Conservation (phyloP, 2,113 vertebrate species). For the Caracal caracal region DNA sequence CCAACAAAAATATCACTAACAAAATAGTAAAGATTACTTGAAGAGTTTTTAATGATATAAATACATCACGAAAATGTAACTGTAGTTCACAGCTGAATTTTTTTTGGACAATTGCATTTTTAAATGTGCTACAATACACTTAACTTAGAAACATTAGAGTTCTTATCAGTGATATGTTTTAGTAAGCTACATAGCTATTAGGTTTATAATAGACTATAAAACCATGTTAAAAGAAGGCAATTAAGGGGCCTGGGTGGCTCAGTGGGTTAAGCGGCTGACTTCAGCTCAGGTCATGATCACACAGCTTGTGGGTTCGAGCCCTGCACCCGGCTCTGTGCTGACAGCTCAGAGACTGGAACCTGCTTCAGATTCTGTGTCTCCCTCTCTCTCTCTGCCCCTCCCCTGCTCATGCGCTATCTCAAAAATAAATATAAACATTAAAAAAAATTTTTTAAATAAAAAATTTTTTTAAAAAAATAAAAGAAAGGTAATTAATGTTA, state of each 20-base stretch:
- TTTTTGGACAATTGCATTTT: background rate
- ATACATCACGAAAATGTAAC: background rate
- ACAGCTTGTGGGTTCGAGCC: too few species aligned
- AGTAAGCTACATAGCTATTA: background rate
- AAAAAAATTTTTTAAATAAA: too few species aligned
- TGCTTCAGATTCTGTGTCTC: too few species aligned
- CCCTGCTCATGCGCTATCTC: too few species aligned
- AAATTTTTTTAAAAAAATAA: background rate
- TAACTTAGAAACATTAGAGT: background rate
- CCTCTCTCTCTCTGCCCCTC: too few species aligned
- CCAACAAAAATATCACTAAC: background rate
- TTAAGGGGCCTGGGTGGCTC: too few species aligned
- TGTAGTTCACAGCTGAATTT: background rate
- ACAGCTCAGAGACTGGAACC: too few species aligned
- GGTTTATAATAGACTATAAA: background rate
- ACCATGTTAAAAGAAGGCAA: background rate
- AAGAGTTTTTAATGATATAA: background rate
- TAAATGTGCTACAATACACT: background rate
- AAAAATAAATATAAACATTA: too few species aligned
- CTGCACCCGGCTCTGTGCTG: too few species aligned
- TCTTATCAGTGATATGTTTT: background rate
- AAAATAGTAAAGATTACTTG: background rate
- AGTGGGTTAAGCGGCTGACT: too few species aligned
- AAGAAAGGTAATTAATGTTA: background rate
- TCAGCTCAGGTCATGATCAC: too few species aligned